Percentiles rank a stretch among this genome's conserved stretches.
Conservation (phyloP, 2,113 vertebrate genomes). For the Oreochromis aureus region DNA sequence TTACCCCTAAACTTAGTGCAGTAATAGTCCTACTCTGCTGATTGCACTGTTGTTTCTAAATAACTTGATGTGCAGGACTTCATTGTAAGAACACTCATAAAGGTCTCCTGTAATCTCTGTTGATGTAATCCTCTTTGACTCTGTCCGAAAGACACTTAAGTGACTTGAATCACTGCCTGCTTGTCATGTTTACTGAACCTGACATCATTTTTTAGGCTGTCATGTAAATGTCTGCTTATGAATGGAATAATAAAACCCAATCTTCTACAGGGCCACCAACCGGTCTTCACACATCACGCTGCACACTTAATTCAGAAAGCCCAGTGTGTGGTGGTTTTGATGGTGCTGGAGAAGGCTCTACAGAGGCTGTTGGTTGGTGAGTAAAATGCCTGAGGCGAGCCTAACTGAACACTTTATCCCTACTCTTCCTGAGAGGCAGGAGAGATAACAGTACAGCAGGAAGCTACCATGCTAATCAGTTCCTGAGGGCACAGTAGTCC, state of each 20-base stretch:
- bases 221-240: background rate
- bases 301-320: background rate
- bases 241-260: background rate
- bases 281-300: background rate
- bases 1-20: background rate
- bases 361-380: background rate
- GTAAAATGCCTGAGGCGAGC: background rate
- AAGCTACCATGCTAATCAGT: conserved; percentile 20
- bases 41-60: background rate
- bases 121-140: background rate
- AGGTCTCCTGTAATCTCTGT: background rate
- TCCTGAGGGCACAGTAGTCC: background rate
- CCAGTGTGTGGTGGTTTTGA: background rate
- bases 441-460: conserved; percentile 9
- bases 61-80: background rate
- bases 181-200: background rate
- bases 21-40: background rate
- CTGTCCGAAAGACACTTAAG: background rate
- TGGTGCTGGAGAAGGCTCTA: background rate
- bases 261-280: background rate
- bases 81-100: background rate
- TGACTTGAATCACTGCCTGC: background rate
- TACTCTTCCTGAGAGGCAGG: background rate
- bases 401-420: conserved; percentile 3
- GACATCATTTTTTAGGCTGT: background rate